Evolutionary conservation across 2,888 invertebrate genomes (phyloP).

Genomic region (Drosophila colorata): DNA sequence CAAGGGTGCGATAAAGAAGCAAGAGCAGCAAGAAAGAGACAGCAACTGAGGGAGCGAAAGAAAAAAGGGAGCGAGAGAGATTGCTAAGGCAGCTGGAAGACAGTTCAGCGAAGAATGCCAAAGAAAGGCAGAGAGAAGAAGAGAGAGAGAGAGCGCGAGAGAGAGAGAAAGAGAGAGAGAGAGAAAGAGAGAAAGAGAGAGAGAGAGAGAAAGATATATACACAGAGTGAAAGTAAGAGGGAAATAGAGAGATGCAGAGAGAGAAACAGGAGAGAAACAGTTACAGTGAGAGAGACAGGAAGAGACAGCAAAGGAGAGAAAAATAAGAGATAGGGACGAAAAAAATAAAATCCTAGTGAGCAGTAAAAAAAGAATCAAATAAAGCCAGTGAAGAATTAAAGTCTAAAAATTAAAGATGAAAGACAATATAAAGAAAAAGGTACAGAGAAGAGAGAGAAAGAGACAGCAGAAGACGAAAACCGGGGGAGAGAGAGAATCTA

Average conservation of each 20-base stretch:
- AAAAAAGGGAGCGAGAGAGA: not conserved
- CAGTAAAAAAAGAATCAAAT: no score
- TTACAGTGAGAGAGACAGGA: no score
- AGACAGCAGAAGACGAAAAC: not conserved
- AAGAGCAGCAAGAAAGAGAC: not conserved
- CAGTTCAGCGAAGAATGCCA: not conserved
- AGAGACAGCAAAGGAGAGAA: no score
- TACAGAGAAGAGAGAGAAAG: not conserved
- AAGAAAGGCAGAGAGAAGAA: not conserved
- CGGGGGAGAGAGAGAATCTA: no score
- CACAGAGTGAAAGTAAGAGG: not conserved
- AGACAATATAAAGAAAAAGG: not conserved
- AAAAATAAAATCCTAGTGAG: no score
- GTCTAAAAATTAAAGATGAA: no score
- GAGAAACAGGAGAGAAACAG: no score
- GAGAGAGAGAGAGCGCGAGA: not conserved
- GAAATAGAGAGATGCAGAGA: no score
- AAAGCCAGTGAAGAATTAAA: not conserved
- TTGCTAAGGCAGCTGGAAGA: not conserved
- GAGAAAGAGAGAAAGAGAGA: not conserved
- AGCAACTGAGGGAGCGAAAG: not conserved
- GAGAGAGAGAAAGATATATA: no score
- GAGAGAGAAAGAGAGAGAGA: not conserved
- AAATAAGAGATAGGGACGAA: no score
- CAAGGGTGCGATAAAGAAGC: conserved; percentile 24